Evolutionary conservation across 2,797 vertebrate genomes (phyloP), one percentile per base, ranked within the genome.

Genomic region (Gadopsis bispinosus): DNA sequence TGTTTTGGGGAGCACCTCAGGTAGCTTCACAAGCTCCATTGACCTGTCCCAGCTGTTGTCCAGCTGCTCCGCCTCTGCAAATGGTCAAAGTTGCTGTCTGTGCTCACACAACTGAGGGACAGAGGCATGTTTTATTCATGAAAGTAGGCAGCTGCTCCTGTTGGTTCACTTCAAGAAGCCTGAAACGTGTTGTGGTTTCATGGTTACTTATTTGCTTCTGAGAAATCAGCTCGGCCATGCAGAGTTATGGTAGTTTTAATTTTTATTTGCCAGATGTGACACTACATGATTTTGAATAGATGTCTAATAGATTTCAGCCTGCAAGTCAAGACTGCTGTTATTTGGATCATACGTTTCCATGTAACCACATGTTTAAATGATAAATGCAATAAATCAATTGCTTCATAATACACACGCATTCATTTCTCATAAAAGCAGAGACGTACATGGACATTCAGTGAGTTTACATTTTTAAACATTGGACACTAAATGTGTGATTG

Each of bases 101-200:
- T 17, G 47, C 70, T 54, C 45, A 45, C 20, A 19, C 61, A 64
- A 33, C 12, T 5, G 2, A 26, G 22, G 5, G 48, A 53, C 67
- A 54, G 31, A 11, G 20, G 11, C 13, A 41, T 53, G 56, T 75
- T 75, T 67, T 63, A 64, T 39, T 58, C 4, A 60, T 75, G 53
- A 68, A 39, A 63, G 35, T 29, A 33, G 17, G 33, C 54, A 50
- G 33, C 33, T 29, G 11, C 29, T 8, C 43, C n/a, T 45, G 29
- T 62, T 26, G 9, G n/a, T 75, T 69, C 20, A 43, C 53, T 59
- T 50, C 20, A 54, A 53, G 48, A 33, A 7, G 45, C 22, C 41
- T 56, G 51, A 74, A 48, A n/a, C 45, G 20, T 58, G 13, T 26
- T 35, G 29, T 37, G 73, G 51, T 77, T 71, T 73, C 16, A 33